Evolutionary conservation across 2,888 invertebrate genomes (phyloP), one percentile per base, ranked within the genome.

Genomic region (Monochamus alternatus): DNA sequence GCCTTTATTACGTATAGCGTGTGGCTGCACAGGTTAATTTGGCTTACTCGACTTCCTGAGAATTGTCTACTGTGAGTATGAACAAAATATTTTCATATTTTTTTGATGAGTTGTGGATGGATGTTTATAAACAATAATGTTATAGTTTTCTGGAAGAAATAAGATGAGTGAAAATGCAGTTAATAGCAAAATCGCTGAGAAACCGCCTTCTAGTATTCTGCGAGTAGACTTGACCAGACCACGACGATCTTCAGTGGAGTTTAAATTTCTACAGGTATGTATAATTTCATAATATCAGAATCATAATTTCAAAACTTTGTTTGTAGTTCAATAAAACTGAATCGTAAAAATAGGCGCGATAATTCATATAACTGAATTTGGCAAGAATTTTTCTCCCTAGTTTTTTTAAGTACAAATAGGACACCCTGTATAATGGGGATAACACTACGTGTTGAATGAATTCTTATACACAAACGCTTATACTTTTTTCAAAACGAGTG

Each of bases 221-320:
- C 83, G 89, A 30, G 81, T 89, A 70, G 89, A 90, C 78, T 82
- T 86, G 64, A 84, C 83, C 43, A 89, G 87, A 78, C 85, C 87
- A 7, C 82, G 87, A 58, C 78, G 86, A 67, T 84, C 86, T 65
- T 88, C 88, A 7, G 84, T 85, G 5, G 89, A 89, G 75, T 86
- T 88, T 77, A 85, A 86, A 73, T 82, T 80, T 66, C 75, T 75
- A 30, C 85, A 86, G 84, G 87, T 87, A 85, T 51, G 75, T 76
- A 52, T 31, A 47, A 52, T 64, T 51, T 12, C 5, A 10, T 59
- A 22, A 22, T 58, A 30, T 30, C 31, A 7, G 8, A 58, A 38
- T 38, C 1, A 38, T 38, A 38, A 7, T 38, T 22, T 22, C 22
- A 22, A 22, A 22, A 22, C 22, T 22, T 22, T 22, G 22, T 22